Evolutionary conservation across 2,888 invertebrate genomes (phyloP).

Genomic region (Pherbina coryleti): DNA sequence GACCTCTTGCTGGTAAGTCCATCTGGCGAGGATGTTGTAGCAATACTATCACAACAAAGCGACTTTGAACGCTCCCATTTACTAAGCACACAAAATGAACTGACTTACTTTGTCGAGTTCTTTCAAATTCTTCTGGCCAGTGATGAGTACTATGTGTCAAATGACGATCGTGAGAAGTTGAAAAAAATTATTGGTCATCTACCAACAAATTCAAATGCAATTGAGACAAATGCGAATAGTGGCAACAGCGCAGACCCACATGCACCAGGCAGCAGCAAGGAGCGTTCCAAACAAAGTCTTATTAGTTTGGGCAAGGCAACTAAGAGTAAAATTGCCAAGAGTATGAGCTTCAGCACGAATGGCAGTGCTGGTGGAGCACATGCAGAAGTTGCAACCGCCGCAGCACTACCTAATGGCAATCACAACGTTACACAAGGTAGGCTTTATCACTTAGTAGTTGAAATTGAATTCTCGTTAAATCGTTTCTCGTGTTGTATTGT

Average conservation of each 20-base stretch:
- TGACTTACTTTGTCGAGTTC: conserved; percentile 74
- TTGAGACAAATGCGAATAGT: conserved; percentile 1
- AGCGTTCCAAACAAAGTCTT: conserved; percentile 61
- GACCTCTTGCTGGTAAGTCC: conserved; percentile 73
- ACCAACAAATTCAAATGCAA: conserved; percentile 60
- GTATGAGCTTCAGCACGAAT: conserved; percentile 62
- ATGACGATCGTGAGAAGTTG: conserved; percentile 70
- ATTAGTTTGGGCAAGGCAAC: conserved; percentile 66
- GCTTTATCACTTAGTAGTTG: neutral
- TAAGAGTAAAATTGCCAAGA: conserved; percentile 67
- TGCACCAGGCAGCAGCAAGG: conserved; percentile 32
- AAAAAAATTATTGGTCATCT: conserved; percentile 70
- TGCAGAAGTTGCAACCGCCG: conserved; percentile 42
- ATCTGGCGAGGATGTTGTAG: conserved; percentile 68
- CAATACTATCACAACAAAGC: conserved; percentile 69
- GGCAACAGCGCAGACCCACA: conserved; percentile 27
- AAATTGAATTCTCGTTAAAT: neutral
- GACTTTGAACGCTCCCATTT: conserved; percentile 76
- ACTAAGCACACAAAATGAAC: conserved; percentile 77
- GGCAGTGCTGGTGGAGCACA: neutral
- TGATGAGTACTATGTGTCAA: conserved; percentile 61
- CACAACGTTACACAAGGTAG: conserved; percentile 1
- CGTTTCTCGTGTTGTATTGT: neutral
- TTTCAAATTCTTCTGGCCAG: conserved; percentile 70
- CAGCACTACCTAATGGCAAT: conserved; percentile 32